These are phyloP conservation scores for Odobenus rosmarus DNA, from an alignment of 2,113 vertebrate species.

Conservation along the genomic window DNA sequence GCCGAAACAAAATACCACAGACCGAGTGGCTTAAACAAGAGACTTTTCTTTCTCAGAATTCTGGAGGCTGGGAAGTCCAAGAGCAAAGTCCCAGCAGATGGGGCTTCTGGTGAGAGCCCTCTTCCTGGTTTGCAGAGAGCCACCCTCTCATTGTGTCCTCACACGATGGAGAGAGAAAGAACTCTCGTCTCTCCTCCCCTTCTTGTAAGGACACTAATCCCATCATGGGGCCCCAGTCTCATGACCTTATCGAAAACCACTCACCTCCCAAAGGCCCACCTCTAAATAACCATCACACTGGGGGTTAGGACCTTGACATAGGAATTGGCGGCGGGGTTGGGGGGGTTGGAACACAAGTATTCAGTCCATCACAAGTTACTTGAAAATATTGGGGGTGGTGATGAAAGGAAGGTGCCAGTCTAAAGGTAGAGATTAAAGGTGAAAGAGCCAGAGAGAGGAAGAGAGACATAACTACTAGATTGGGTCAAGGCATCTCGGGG, in stretches of 20 bases:
- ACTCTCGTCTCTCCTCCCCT: background rate
- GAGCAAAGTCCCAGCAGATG: background rate
- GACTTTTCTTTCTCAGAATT: background rate
- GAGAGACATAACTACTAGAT: background rate
- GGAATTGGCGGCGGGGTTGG: background rate
- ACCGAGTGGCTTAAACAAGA: background rate
- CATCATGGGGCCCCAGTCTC: background rate
- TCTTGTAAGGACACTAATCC: background rate
- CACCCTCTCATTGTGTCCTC: background rate
- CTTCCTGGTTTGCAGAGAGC: background rate
- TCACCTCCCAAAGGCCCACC: background rate
- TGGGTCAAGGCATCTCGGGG: background rate
- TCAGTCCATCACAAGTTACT: background rate
- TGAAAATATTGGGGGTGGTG: background rate
- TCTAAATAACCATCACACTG: background rate
- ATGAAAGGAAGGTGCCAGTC: background rate
- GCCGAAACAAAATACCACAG: background rate
- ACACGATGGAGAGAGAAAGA: background rate
- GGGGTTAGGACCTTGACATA: background rate
- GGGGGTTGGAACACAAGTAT: background rate
- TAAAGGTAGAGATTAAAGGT: background rate
- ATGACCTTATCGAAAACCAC: background rate
- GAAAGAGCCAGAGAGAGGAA: background rate
- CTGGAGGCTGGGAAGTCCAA: background rate
- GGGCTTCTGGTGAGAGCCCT: background rate